These are phyloP conservation scores for Drosophila subobscura DNA, from an alignment of 1,140 invertebrate species.

Conservation along the genomic window DNA sequence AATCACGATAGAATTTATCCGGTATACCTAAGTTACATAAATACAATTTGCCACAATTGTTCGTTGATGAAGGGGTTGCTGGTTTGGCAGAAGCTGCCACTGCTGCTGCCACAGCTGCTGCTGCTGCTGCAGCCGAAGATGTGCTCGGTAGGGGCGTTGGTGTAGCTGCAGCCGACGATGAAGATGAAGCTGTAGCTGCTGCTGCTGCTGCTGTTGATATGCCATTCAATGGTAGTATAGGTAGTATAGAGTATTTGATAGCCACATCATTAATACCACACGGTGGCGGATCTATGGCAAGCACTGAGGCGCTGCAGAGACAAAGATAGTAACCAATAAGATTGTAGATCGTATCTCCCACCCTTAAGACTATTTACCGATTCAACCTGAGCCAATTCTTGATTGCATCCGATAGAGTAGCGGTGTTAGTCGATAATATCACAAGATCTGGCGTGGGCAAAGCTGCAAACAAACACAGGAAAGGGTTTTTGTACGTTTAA, in stretches of 20 bases:
- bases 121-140: constrained; percentile 40
- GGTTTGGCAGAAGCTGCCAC: constrained; percentile 12
- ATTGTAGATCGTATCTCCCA: no score
- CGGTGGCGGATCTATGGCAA: constrained; percentile 92
- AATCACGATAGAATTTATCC: constrained; percentile 89
- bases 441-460: constrained; percentile 82
- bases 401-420: constrained; percentile 66
- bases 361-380: constrained; percentile 42
- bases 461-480: constrained; percentile 30
- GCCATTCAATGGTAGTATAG: constrained; percentile 88
- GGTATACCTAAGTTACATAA: constrained; percentile 94
- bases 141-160: constrained; percentile 50
- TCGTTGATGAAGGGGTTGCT: constrained; percentile 84
- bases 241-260: constrained; percentile 90
- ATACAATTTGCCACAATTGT: constrained; percentile 90
- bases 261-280: constrained; percentile 87
- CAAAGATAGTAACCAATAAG: background rate
- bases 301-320: constrained; percentile 87
- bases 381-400: constrained; percentile 89
- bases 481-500: background rate
- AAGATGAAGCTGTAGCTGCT: constrained; percentile 36
- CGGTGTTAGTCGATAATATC: constrained; percentile 78
- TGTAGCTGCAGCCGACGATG: constrained; percentile 44
- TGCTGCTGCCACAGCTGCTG: constrained; percentile 14
- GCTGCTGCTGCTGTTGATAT: constrained; percentile 75